These are phyloP conservation scores for Trachelipus rathkii DNA, from an alignment of 1,140 invertebrate genomes.

Conservation along the genomic window DNA sequence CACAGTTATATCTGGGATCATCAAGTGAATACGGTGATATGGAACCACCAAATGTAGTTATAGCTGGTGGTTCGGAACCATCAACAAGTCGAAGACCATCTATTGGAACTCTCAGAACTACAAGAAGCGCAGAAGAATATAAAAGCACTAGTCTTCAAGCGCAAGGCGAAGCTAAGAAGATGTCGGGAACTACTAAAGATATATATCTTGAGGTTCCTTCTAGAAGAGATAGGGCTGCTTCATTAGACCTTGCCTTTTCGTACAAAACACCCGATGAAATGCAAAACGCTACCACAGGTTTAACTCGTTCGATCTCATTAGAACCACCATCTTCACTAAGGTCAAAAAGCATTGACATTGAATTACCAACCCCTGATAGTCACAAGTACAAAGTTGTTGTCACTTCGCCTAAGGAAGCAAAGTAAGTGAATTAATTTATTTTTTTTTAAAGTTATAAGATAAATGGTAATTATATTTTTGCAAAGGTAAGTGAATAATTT, in stretches of 20 bases:
- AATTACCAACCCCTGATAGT: conserved; percentile 78
- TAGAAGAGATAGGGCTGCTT: conserved; percentile 73
- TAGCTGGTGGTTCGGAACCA: background rate
- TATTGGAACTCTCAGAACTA: background rate
- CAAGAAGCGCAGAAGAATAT: conserved; percentile 3
- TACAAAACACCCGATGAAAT: conserved; percentile 1
- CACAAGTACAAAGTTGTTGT: conserved; percentile 69
- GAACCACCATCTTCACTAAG: conserved; percentile 52
- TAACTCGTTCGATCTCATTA: conserved; percentile 37
- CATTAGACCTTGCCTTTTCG: conserved; percentile 71
- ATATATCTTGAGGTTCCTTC: conserved; percentile 53
- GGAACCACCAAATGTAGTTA: conserved; percentile 10
- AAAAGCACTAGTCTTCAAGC: background rate
- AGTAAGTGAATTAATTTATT: conserved; percentile 41
- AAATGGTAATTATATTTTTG: no score
- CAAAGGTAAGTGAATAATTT: no score
- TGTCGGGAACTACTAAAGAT: conserved; percentile 24
- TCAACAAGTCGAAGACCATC: background rate
- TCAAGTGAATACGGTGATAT: conserved; percentile 46
- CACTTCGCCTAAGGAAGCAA: conserved; percentile 36
- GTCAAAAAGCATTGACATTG: conserved; percentile 86
- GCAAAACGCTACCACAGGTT: conserved; percentile 22
- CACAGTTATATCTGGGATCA: conserved; percentile 51
- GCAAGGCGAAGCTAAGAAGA: conserved; percentile 34
- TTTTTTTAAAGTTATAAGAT: background rate